Evolutionary conservation across 2,797 vertebrate genomes (phyloP).

Genomic region (Euthynnus affinis): DNA sequence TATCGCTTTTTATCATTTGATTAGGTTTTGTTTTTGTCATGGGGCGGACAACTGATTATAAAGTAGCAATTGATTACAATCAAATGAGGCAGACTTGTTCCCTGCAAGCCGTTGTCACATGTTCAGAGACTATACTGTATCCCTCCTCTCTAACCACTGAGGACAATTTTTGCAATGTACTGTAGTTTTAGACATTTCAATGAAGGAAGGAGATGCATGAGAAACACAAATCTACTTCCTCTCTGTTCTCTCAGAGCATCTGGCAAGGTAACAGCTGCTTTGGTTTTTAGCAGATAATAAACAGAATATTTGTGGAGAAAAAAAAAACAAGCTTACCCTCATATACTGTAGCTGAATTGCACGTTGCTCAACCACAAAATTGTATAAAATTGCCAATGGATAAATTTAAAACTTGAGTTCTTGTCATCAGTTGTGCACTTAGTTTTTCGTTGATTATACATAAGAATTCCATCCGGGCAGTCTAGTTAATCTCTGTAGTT

Average conservation of each 20-base stretch:
- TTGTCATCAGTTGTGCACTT: slow-evolving; percentile 84
- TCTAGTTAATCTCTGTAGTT: slow-evolving; percentile 61
- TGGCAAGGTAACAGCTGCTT: slow-evolving; percentile 63
- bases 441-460: slow-evolving; percentile 62
- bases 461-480: slow-evolving; percentile 73
- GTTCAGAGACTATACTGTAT: slow-evolving; percentile 66
- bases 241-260: slow-evolving; percentile 48
- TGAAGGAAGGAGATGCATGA: slow-evolving; percentile 63
- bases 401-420: slow-evolving; percentile 67
- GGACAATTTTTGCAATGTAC: slow-evolving; percentile 78
- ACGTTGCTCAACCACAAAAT: slow-evolving; percentile 77
- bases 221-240: slow-evolving; percentile 54
- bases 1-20: slow-evolving; percentile 24
- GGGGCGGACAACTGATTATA: slow-evolving; percentile 42
- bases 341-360: slow-evolving; percentile 82
- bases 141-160: slow-evolving; percentile 64
- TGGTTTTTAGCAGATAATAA: slow-evolving; percentile 57
- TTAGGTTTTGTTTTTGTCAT: slow-evolving; percentile 8
- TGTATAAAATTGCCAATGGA: slow-evolving; percentile 73
- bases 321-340: slow-evolving; percentile 60
- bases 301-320: slow-evolving; percentile 54
- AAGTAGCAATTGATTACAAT: slow-evolving; percentile 72
- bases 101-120: slow-evolving; percentile 30
- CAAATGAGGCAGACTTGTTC: slow-evolving; percentile 65
- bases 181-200: slow-evolving; percentile 63